Base-by-base conservation (phyloP, 1,140 invertebrate genomes). In the Temnothorax curvispinosus region DNA sequence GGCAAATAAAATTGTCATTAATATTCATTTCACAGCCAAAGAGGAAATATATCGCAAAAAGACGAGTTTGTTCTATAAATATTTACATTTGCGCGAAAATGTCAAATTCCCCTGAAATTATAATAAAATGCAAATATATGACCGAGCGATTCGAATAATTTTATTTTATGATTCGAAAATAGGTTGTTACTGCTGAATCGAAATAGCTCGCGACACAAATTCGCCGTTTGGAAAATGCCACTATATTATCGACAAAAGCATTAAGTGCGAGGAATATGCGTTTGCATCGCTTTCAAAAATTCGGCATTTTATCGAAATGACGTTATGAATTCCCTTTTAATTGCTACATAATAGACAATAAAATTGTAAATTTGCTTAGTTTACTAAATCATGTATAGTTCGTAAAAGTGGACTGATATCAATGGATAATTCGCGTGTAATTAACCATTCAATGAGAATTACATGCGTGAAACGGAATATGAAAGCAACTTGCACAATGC, bases 71-170 rank as follows among this genome's bases (percentile, higher is more conserved):
- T 41, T 50, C 13, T 47, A 21, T 64, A 78, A 58, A 84, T 74
- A 50, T 84, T 84, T 38, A 13, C 27, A 35, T 21, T n/a, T 11
- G 18, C 41, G 41, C 11, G 21, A 47, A 27, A 74, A 74, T 82
- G 35, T 50, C 21, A 47, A 18, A 60, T 35, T 58, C 2, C 11
- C 13, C 4, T 15, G 13, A 47, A 60, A 64, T 75, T 60, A 84
- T 74, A 56, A 74, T 50, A 50, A 74, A 81, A 81, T 44, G 64
- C 50, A 71, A 71, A 77, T 60, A 80, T 35, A 80, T 35, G 18
- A 44, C 27, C 18, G 58, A 71, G 50, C 27, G 35, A 69, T 44
- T 71, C 13, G 21, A 81, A 71, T 81, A 69, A 82, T 82, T 82
- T 58, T 44, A 82, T 74, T 72, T 58, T 47, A 60, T 38, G 7